phyloP scores from a whole-genome alignment of 2,113 vertebrate species.

The Coptodon bakossiorum region DNA sequence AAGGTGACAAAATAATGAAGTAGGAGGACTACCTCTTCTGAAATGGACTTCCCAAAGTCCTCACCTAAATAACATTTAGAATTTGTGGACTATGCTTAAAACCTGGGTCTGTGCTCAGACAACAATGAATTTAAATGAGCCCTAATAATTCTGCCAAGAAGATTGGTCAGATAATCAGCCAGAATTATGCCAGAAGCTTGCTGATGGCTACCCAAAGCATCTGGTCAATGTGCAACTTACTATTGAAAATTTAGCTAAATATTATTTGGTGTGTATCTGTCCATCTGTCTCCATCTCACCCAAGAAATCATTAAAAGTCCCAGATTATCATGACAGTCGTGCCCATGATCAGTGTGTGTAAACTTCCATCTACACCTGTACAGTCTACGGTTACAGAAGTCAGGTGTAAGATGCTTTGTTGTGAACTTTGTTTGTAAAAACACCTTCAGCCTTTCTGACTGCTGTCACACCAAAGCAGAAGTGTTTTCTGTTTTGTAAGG shows the following conservation, averaged over 20 bases:
- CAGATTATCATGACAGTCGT: not conserved
- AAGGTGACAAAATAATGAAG: accelerated
- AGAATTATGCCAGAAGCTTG: not conserved
- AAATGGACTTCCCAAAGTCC: not conserved
- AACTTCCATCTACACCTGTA: not conserved
- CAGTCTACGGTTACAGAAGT: not conserved
- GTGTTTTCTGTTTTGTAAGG: not conserved
- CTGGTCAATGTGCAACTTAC: not conserved
- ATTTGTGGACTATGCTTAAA: not conserved
- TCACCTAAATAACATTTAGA: not conserved
- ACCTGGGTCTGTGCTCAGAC: accelerated
- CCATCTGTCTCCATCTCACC: accelerated
- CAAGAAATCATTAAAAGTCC: not conserved
- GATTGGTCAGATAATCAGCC: not conserved
- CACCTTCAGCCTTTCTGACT: accelerated
- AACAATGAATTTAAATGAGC: not conserved
- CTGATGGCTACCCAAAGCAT: not conserved
- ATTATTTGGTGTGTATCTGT: not conserved
- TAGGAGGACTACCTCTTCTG: not conserved
- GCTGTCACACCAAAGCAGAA: not conserved
- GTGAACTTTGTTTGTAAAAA: not conserved
- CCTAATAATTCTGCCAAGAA: not conserved
- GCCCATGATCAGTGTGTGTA: not conserved
- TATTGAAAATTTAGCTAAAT: not conserved
- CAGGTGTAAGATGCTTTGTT: not conserved